Evolutionary conservation across 1,140 invertebrate species (phyloP).

Genomic region (Sitodiplosis mosellana): DNA sequence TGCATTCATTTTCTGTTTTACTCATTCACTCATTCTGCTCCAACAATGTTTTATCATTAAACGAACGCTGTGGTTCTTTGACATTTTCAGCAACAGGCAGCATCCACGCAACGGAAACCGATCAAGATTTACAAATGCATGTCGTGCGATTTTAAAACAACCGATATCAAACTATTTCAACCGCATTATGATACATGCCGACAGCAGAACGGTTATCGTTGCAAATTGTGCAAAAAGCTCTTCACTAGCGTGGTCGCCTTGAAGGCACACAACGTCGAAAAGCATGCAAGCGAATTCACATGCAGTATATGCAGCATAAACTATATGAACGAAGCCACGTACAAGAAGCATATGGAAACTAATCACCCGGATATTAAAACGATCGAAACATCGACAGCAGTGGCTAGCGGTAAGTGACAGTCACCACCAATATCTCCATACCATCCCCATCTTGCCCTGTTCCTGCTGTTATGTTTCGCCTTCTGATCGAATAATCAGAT

Average conservation of each 20-base stretch:
- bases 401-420: background rate
- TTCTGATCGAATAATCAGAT: background rate
- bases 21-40: no score
- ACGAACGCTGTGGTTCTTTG: no score
- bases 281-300: constrained; percentile 15
- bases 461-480: background rate
- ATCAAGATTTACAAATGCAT: constrained; percentile 24
- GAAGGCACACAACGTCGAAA: constrained; percentile 22
- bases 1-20: no score
- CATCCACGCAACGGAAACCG: constrained; percentile 12
- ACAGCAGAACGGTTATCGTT: constrained; percentile 21
- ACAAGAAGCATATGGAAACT: constrained; percentile 24
- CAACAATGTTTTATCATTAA: no score
- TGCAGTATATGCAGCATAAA: constrained; percentile 23
- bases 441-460: no score
- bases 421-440: no score
- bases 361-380: constrained; percentile 11
- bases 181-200: constrained; percentile 24
- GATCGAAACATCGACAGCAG: background rate
- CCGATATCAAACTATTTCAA: constrained; percentile 23
- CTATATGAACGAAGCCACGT: constrained; percentile 19
- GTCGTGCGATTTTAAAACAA: constrained; percentile 24
- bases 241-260: constrained; percentile 21
- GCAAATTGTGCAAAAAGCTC: constrained; percentile 23
- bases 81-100: constrained; percentile 5